Evolutionary conservation across 2,113 vertebrate genomes (phyloP).

Genomic region (Apistogramma diplotaenia): DNA sequence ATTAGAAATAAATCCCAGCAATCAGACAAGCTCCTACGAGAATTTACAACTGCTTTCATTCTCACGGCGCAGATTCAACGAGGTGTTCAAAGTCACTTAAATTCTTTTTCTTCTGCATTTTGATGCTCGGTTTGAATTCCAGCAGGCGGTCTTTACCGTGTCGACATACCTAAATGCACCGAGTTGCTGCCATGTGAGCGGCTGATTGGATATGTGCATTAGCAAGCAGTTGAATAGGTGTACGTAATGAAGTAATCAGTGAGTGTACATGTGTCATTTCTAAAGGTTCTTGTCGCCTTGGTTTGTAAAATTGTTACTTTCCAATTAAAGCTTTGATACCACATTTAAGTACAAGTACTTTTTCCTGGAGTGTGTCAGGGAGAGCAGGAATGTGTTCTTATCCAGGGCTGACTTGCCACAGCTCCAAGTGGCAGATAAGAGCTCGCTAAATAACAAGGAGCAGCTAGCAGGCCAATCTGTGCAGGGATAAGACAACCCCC

Average conservation of each 20-base stretch:
- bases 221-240: neutral
- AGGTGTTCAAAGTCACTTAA: too few species aligned
- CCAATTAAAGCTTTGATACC: neutral
- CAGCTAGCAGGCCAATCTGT: constrained; percentile 28
- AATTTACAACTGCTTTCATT: neutral
- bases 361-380: neutral
- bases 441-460: constrained; percentile 44
- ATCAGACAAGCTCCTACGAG: too few species aligned
- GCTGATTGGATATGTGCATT: neutral
- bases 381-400: constrained; percentile 14
- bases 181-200: neutral
- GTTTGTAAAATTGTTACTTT: neutral
- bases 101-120: too few species aligned
- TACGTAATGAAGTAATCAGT: neutral
- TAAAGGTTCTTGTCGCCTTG: neutral
- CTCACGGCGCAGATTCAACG: too few species aligned
- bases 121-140: too few species aligned
- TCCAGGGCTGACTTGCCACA: constrained; percentile 10
- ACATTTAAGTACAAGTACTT: neutral
- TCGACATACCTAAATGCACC: neutral
- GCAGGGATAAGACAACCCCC: constrained; percentile 27
- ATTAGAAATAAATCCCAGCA: too few species aligned
- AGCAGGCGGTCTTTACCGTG: too few species aligned
- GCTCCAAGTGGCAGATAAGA: constrained; percentile 49
- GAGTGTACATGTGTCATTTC: neutral